Evolutionary conservation across 2,113 vertebrate species (phyloP).

Genomic region (Ornithorhynchus anatinus): DNA sequence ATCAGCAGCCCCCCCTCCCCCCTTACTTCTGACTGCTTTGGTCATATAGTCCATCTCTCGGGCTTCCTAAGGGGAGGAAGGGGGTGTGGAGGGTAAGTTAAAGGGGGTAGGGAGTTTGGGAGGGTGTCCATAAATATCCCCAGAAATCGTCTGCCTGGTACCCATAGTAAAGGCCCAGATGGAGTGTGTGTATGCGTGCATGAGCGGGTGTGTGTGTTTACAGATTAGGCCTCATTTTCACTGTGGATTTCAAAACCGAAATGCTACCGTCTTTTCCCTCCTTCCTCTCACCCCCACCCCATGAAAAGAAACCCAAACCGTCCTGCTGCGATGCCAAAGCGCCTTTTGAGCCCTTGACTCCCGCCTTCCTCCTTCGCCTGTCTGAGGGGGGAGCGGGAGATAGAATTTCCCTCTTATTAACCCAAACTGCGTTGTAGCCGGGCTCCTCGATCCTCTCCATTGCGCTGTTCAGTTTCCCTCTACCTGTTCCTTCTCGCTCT

Average conservation of each 20-base stretch:
- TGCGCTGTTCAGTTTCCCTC: no score
- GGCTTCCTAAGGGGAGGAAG: neutral
- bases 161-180: no score
- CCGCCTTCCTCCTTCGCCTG: neutral
- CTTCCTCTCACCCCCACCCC: neutral
- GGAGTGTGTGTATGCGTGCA: no score
- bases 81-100: neutral
- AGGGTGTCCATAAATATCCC: neutral
- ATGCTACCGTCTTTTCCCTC: no score
- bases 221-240: no score
- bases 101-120: neutral
- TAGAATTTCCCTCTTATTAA: neutral
- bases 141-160: neutral
- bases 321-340: slow-evolving; percentile 10
- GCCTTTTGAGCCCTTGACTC: no score
- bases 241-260: no score
- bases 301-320: neutral
- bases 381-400: neutral
- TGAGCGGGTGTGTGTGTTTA: no score
- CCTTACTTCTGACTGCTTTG: neutral
- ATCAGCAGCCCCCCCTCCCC: no score
- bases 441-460: no score
- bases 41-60: neutral
- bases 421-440: no score
- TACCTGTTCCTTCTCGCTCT: no score